Evolutionary conservation across 1,140 invertebrate species (phyloP), one percentile per base, ranked within the genome.

Genomic region (Coenobita brevimanus): DNA sequence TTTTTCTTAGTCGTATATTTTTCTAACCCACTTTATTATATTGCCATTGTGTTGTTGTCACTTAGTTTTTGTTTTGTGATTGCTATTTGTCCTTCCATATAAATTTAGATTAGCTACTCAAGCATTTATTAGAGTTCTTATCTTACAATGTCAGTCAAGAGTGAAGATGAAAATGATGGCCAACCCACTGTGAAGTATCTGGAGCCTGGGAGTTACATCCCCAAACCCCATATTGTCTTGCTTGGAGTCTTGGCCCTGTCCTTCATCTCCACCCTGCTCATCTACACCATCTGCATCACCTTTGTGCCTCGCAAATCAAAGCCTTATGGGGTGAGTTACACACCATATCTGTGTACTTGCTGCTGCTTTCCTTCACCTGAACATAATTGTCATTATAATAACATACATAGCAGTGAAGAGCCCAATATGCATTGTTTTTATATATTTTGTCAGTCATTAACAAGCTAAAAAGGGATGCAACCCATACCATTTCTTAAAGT

Each of bases 231-330:
- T 17, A 46, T 89, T 36, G 88, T 62, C n/a, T 89, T 73, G 10
- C 43, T 79, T 1, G 21, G 83, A 3, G 82, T 62, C 17, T 43
- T 89, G 1, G 75, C 83, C 3, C 60, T 89, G 15, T 89, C 83
- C 30, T 62, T 75, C 3, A 6, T 84, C 17, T 89, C 83, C 24
- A 46, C 46, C 46, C 46, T 50, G 6, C 46, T 89, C 8, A 82
- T 89, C 62, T 84, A 83, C 38, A 81, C 82, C 1, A 36, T 89
- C 10, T 89, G 88, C 75, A 79, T 41, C 43, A 69, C 88, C 3
- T 60, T 36, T 33, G 43, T 41, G 21, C 73, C 81, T 13, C 54
- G 71, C 38, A 87, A 87, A 76, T 41, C 84, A 21, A 83, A 83
- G 43, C 41, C 64, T n/a, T 83, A 46, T 73, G n/a, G n/a, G 43